Percentiles rank a stretch among this genome's conserved stretches.
Evolutionary conservation across 2,797 vertebrate species (phyloP).

Genomic region (Pterois miles): DNA sequence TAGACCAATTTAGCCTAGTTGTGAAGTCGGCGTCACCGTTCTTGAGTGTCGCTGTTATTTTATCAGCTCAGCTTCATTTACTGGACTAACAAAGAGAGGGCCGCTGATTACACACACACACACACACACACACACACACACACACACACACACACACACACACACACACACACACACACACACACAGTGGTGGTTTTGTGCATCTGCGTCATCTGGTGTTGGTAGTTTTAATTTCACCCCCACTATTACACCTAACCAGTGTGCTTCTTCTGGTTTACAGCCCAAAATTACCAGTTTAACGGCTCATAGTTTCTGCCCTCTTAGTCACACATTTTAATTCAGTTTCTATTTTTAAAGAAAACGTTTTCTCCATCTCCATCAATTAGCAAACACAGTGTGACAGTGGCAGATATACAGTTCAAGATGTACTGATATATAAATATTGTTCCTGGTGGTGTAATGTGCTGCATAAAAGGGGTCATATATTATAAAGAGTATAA

Average conservation of each 20-base stretch:
- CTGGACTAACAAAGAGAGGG: conserved; percentile 36
- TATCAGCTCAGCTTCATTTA: conserved; percentile 61
- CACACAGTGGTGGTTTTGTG: conserved; percentile 41
- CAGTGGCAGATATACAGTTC: neutral
- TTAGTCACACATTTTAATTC: conserved; percentile 3
- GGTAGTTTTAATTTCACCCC: conserved; percentile 60
- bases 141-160: neutral
- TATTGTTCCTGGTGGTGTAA: neutral
- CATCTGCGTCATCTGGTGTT: conserved; percentile 72
- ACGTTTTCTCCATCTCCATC: neutral
- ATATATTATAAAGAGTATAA: neutral
- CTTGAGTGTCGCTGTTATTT: conserved; percentile 44
- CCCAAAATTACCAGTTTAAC: conserved; percentile 28
- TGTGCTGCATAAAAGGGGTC: neutral
- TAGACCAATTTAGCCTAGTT: conserved; percentile 35
- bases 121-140: conserved; percentile 21
- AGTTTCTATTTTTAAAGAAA: neutral
- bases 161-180: conserved; percentile 10
- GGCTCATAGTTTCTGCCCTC: neutral
- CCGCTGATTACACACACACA: conserved; percentile 47
- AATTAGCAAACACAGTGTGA: neutral
- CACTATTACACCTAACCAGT: conserved; percentile 37
- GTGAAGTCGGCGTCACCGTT: conserved; percentile 27
- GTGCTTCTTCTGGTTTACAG: conserved; percentile 45
- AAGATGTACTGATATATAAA: neutral